Evolutionary conservation across 2,797 vertebrate species (phyloP), one percentile per base, ranked within the genome.

Genomic region (Graptemys geographica): DNA sequence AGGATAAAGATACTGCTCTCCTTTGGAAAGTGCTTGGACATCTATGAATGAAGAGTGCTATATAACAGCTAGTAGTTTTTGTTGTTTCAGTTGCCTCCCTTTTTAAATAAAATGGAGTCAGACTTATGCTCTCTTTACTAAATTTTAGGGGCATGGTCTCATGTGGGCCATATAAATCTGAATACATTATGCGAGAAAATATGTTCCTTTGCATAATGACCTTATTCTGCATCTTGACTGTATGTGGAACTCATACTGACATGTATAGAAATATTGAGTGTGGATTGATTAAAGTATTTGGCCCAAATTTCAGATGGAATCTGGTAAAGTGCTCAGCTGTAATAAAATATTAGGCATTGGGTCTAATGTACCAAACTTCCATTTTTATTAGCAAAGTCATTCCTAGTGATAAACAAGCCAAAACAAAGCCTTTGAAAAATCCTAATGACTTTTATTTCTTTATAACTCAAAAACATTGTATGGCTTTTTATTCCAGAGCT

Each of bases 251-350:
- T 94, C 52, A 78, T 33, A 55, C 44, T 89, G 87, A 94, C 86
- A 84, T 65, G 86, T 83, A 51, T 10, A 62, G 41, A 74, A 89
- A 53, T 27, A 88, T 28, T 72, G 56, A 91, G 84, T 15, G 19
- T 21, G 88, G 79, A 81, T 84, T 79, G 91, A 93, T n/a, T 90
- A 87, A 2, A 2, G 15, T 95, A 51, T 86, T 81, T 90, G 83
- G 37, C 86, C 90, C 91, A 95, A 87, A 86, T 90, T 56, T 94
- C 82, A 93, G 84, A 94, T 89, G 83, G 89, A 59, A 83, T 57
- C 23, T 51, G 89, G 90, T 78, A 95, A 90, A 91, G 89, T 82
- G 65, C 44, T 84, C 82, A 37, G 27, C 15, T 83, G 79, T 59
- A 87, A 82, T 87, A 83, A 90, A 96, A 84, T 23, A 13, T 49